phyloP scores from a whole-genome alignment of 2,888 invertebrate genomes.

The Spodoptera exigua region DNA sequence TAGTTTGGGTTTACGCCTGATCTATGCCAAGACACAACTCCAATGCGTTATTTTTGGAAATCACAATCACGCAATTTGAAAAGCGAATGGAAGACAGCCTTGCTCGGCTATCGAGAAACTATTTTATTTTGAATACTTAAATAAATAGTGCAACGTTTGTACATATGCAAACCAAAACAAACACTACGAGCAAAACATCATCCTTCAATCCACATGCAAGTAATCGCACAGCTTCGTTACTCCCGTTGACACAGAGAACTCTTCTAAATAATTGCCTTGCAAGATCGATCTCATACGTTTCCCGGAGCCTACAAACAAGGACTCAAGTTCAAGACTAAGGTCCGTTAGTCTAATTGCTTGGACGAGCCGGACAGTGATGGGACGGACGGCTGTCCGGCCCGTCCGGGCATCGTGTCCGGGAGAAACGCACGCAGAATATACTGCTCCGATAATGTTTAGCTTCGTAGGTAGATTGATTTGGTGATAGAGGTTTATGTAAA shows the following conservation, averaged over 20 bases:
- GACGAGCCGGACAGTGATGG: conserved; percentile 74
- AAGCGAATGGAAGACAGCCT: no score
- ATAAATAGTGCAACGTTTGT: no score
- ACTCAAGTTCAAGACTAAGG: conserved; percentile 64
- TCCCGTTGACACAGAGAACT: conserved; percentile 40
- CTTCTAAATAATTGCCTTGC: conserved; percentile 58
- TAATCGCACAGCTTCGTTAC: conserved; percentile 11
- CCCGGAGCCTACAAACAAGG: conserved; percentile 57
- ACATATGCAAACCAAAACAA: no score
- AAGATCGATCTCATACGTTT: conserved; percentile 55
- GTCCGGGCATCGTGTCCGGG: conserved; percentile 58
- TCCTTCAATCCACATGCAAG: conserved; percentile 15
- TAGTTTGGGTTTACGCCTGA: no score
- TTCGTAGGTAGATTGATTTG: conserved; percentile 68
- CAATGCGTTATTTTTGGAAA: no score
- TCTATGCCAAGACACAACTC: no score
- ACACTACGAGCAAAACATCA: not conserved
- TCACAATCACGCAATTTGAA: no score
- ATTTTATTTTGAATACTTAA: no score
- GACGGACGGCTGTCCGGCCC: conserved; percentile 70
- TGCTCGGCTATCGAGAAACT: no score
- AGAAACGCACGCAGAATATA: conserved; percentile 72
- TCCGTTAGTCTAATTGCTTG: conserved; percentile 82
- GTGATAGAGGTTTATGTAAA: conserved; percentile 67
- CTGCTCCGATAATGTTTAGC: conserved; percentile 68